Percentiles rank a stretch among this genome's conserved stretches.
These are phyloP conservation scores for Neodontobutis hainanensis DNA, from an alignment of 2,113 vertebrate genomes.

Conservation along the genomic window DNA sequence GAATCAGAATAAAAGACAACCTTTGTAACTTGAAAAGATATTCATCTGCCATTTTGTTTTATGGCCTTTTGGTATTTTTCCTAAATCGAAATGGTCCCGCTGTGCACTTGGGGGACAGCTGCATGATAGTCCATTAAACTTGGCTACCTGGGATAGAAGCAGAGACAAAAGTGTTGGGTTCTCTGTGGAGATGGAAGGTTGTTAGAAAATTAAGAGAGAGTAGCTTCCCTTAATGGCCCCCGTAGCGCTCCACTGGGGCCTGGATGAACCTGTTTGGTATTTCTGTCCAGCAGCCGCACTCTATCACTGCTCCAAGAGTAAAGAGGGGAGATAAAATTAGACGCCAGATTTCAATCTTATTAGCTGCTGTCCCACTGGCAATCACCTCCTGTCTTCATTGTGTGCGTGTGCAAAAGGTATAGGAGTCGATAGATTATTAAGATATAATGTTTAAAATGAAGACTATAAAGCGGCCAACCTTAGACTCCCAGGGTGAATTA, in stretches of 20 bases:
- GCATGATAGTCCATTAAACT: constrained; percentile 54
- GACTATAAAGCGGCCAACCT: background rate
- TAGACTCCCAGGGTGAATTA: background rate
- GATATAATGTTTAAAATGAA: constrained; percentile 35
- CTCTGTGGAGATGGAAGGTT: constrained; percentile 45
- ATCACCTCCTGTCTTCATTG: constrained; percentile 39
- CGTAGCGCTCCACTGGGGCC: constrained; percentile 20
- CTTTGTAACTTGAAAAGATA: background rate
- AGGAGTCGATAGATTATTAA: constrained; percentile 36
- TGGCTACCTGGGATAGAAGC: constrained; percentile 26
- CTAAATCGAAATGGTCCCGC: constrained; percentile 39
- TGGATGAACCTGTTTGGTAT: constrained; percentile 57
- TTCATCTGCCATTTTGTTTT: constrained; percentile 11
- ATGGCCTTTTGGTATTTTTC: constrained; percentile 26
- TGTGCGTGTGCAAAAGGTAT: constrained; percentile 12
- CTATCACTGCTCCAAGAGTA: constrained; percentile 44
- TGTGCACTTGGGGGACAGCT: constrained; percentile 30
- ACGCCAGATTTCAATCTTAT: constrained; percentile 62
- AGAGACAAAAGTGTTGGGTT: constrained; percentile 35
- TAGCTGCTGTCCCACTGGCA: constrained; percentile 53
- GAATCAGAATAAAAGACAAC: background rate
- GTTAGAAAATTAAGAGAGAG: constrained; percentile 46
- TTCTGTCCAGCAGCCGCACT: constrained; percentile 50
- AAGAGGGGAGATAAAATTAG: constrained; percentile 66
- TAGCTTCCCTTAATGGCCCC: constrained; percentile 44